Conservation (phyloP, 2,888 invertebrate species). For the Meganola albula region DNA sequence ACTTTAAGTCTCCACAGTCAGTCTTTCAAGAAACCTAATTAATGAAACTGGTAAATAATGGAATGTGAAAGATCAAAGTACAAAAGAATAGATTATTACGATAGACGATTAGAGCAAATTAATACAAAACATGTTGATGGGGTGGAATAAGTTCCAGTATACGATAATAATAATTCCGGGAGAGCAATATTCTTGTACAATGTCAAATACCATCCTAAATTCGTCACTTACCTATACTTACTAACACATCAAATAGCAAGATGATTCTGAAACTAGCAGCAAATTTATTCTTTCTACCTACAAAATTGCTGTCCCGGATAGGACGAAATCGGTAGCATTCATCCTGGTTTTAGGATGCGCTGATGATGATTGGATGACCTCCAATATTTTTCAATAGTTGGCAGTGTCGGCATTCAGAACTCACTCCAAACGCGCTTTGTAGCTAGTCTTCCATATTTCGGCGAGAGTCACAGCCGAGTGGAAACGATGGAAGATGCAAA, state of each 20-base stretch:
- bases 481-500: conserved; percentile 98
- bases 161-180: conserved; percentile 42
- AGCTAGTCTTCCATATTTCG: conserved; percentile 97
- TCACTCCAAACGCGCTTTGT: conserved; percentile 93
- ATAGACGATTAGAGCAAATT: too few relatives aligned
- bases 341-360: conserved; percentile 40
- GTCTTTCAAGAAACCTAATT: conserved; percentile 70
- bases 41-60: conserved; percentile 56
- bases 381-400: too few relatives aligned
- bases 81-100: too few relatives aligned
- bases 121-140: too few relatives aligned
- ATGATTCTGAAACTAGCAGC: conserved; percentile 57
- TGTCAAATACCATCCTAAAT: conserved; percentile 43
- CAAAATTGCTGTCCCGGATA: conserved; percentile 68
- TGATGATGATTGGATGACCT: conserved; percentile 41
- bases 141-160: conserved; percentile 32
- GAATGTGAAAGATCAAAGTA: conserved; percentile 58
- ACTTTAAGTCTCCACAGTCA: conserved; percentile 63
- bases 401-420: conserved; percentile 32
- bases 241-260: conserved; percentile 54
- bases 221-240: conserved; percentile 52
- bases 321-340: conserved; percentile 58
- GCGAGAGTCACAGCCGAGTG: conserved; percentile 96
- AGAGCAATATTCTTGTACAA: conserved; percentile 44
- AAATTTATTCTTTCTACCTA: conserved; percentile 57